Evolutionary conservation across 2,113 vertebrate species (phyloP).

Genomic region (Otolemur garnettii): DNA sequence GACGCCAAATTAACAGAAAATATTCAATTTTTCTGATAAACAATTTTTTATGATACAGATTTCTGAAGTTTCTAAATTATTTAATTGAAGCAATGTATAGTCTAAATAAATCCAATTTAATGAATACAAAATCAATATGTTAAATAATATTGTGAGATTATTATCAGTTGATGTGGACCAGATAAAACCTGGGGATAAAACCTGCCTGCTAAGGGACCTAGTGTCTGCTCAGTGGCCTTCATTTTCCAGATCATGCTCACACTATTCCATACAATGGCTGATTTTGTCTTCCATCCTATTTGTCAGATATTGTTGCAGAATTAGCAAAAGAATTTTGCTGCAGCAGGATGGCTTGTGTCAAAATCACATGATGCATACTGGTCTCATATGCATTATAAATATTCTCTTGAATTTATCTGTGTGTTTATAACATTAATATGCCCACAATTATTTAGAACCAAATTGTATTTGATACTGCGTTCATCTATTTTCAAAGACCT

Average conservation of each 20-base stretch:
- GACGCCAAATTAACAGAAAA: background rate
- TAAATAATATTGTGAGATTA: constrained; percentile 16
- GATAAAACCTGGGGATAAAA: background rate
- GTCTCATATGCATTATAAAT: background rate
- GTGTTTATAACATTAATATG: background rate
- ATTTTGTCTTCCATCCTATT: background rate
- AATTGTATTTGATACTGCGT: background rate
- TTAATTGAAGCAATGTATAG: background rate
- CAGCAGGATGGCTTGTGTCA: background rate
- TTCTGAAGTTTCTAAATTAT: background rate
- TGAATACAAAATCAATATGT: constrained; percentile 5
- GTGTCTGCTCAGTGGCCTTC: background rate
- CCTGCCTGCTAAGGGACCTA: background rate
- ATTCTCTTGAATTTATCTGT: background rate
- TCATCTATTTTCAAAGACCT: background rate
- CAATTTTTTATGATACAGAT: background rate
- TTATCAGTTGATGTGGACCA: background rate
- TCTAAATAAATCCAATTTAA: constrained; percentile 1
- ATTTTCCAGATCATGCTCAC: background rate
- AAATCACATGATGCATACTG: background rate
- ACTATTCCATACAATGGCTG: background rate
- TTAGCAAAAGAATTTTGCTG: background rate
- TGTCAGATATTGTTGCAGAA: background rate
- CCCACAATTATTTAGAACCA: background rate
- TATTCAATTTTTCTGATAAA: background rate